Evolutionary conservation across 2,888 invertebrate genomes (phyloP).

Genomic region (Lasius fuliginosus): DNA sequence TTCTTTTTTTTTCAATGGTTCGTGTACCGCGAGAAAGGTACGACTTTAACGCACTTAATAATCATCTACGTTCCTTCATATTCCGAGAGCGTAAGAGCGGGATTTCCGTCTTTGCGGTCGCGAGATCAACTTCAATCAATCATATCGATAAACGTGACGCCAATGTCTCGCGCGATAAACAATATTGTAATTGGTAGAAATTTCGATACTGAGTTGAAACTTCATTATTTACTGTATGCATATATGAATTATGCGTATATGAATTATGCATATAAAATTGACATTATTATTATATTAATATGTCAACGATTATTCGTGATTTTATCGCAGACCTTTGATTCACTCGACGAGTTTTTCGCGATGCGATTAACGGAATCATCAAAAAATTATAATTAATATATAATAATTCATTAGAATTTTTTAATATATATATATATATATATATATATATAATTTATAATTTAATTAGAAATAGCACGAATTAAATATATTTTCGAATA

Average conservation of each 20-base stretch:
- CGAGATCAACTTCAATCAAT: slow-evolving; percentile 13
- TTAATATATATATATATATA: background rate
- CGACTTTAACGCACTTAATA: background rate
- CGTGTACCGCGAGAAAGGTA: background rate
- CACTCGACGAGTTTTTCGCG: background rate
- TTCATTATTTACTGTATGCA: background rate
- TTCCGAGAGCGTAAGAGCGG: background rate
- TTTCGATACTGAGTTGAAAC: background rate
- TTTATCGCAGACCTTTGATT: background rate
- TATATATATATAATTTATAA: background rate
- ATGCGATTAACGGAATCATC: background rate
- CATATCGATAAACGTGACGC: background rate
- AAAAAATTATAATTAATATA: background rate
- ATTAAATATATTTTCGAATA: background rate
- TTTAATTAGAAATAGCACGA: too few relatives aligned
- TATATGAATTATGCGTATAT: background rate
- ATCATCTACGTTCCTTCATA: background rate
- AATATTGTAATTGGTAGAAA: background rate
- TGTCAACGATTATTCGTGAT: background rate
- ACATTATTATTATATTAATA: background rate
- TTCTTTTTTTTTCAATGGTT: slow-evolving; percentile 14
- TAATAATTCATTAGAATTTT: background rate
- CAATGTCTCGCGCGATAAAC: background rate
- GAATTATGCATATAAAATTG: background rate
- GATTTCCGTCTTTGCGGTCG: background rate